Conservation (phyloP, 2,113 vertebrate genomes). For the Bubalus kerabau region DNA sequence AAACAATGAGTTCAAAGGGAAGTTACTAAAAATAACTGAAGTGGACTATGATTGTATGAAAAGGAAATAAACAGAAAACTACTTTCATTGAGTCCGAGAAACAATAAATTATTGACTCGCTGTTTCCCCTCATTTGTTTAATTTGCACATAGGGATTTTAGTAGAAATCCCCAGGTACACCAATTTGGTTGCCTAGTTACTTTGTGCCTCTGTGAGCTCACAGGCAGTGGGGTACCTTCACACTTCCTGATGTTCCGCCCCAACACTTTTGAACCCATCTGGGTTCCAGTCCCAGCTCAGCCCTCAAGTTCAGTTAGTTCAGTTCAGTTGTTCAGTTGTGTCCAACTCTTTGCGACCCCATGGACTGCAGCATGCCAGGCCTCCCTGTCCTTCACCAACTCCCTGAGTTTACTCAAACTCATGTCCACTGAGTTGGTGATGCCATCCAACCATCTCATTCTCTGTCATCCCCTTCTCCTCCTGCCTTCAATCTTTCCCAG, state of each 20-base stretch:
- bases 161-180: not conserved
- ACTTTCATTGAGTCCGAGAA: slow-evolving; percentile 12
- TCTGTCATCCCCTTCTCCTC: not conserved
- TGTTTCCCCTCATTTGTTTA: slow-evolving; percentile 16
- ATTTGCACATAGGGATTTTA: not conserved
- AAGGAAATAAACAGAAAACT: slow-evolving; percentile 53
- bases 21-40: slow-evolving; percentile 39
- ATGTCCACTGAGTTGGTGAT: not conserved
- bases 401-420: not conserved
- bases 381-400: not conserved
- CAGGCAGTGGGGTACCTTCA: not conserved
- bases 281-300: not conserved
- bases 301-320: not conserved
- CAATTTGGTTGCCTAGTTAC: not conserved
- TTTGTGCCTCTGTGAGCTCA: not conserved
- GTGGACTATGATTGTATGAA: slow-evolving; percentile 7
- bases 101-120: not conserved
- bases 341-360: accelerated
- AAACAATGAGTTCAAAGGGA: slow-evolving; percentile 36
- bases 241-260: not conserved
- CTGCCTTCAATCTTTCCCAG: not conserved
- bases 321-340: not conserved
- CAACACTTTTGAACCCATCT: not conserved
- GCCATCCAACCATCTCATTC: not conserved
- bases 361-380: not conserved